A percentile compares a stretch with the other conserved stretches of the same genome.
Evolutionary conservation across 1,140 invertebrate species (phyloP).

Genomic region (Diabrotica undecimpunctata): DNA sequence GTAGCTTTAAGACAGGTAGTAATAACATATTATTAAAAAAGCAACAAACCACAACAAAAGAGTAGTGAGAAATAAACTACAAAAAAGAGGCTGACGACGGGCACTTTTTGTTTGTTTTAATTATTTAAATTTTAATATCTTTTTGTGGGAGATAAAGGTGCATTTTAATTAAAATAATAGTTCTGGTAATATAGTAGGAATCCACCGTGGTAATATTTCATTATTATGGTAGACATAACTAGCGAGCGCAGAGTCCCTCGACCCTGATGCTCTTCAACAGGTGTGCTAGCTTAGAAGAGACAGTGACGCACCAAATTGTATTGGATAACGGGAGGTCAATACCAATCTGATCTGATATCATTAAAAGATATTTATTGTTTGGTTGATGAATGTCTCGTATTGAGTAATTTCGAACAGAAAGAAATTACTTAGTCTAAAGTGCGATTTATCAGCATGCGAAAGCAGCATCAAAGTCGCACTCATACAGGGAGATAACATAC

Average conservation of each 20-base stretch:
- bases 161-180: background rate
- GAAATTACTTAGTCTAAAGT: no score
- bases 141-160: background rate
- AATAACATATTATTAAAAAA: no score
- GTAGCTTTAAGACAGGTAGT: no score
- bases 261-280: background rate
- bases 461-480: no score
- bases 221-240: background rate
- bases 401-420: no score
- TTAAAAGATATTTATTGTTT: slow-evolving; percentile 24
- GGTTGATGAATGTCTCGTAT: background rate
- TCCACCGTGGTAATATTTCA: background rate
- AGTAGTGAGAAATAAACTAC: background rate
- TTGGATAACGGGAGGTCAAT: background rate
- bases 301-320: background rate
- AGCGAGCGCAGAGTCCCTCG: background rate
- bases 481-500: no score
- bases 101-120: background rate
- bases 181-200: background rate
- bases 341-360: no score
- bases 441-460: no score
- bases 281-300: background rate
- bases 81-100: background rate
- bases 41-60: no score
- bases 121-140: background rate